phyloP scores from a whole-genome alignment of 2,888 invertebrate species.

The Tiliacea citrago region DNA sequence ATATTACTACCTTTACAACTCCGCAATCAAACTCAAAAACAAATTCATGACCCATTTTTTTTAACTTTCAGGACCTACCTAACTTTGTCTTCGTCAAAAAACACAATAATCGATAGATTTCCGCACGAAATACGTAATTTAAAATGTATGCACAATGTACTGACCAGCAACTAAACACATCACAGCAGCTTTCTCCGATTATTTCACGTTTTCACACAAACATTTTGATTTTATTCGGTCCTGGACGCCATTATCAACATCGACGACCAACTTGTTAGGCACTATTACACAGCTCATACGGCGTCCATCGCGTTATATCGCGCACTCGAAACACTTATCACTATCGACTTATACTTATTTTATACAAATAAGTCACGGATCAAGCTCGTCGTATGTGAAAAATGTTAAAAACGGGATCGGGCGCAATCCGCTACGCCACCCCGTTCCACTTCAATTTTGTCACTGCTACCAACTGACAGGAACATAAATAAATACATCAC shows the following conservation, averaged over 20 bases:
- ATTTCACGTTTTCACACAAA: slow-evolving; percentile 78
- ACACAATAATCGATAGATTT: slow-evolving; percentile 55
- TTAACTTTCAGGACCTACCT: slow-evolving; percentile 41
- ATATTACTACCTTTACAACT: slow-evolving; percentile 60
- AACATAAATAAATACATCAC: slow-evolving; percentile 81
- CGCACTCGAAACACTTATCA: slow-evolving; percentile 69
- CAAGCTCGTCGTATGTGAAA: slow-evolving; percentile 78
- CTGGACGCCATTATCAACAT: slow-evolving; percentile 84
- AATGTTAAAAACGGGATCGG: slow-evolving; percentile 74
- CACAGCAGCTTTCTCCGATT: slow-evolving; percentile 73
- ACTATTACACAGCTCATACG: slow-evolving; percentile 74
- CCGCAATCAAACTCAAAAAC: slow-evolving; percentile 41
- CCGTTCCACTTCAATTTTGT: slow-evolving; percentile 75
- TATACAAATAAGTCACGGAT: slow-evolving; percentile 81
- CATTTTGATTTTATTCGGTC: slow-evolving; percentile 75
- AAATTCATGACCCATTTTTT: slow-evolving; percentile 60
- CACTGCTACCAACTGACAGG: slow-evolving; percentile 78
- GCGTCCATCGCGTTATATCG: slow-evolving; percentile 55
- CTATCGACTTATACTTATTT: slow-evolving; percentile 71
- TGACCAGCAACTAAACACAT: slow-evolving; percentile 81
- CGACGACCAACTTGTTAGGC: slow-evolving; percentile 76
- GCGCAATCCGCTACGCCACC: slow-evolving; percentile 77
- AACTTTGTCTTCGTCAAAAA: slow-evolving; percentile 24
- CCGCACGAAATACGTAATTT: slow-evolving; percentile 3
- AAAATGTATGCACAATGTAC: slow-evolving; percentile 59